Conservation (phyloP, 2,797 vertebrate genomes). For the Hybognathus amarus region DNA sequence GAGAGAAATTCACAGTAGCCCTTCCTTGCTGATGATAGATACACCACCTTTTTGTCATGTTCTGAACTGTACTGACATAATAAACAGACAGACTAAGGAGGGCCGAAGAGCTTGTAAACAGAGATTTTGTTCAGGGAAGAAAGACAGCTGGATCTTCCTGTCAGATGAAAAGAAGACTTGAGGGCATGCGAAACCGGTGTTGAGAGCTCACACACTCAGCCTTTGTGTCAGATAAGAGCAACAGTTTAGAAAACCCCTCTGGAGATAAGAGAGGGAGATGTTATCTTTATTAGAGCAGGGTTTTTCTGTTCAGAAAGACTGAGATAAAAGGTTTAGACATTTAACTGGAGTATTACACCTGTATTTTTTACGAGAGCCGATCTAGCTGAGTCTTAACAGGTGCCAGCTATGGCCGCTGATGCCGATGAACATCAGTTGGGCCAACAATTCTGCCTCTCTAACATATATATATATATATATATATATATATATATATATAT, state of each 20-base stretch:
- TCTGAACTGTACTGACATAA: not conserved
- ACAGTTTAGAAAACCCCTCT: slow-evolving; percentile 4
- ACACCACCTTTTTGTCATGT: not conserved
- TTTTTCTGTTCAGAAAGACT: slow-evolving; percentile 5
- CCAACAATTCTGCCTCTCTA: not conserved
- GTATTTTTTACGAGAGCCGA: not conserved
- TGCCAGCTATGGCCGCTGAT: not conserved
- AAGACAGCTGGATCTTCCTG: slow-evolving; percentile 4
- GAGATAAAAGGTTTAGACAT: not conserved
- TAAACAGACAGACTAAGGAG: not conserved
- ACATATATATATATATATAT: no score
- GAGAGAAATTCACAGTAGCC: not conserved
- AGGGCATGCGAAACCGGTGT: not conserved
- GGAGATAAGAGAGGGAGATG: slow-evolving; percentile 6
- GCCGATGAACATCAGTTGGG: not conserved
- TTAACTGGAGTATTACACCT: not conserved
- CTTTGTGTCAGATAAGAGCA: slow-evolving; percentile 27
- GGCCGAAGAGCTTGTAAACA: not conserved
- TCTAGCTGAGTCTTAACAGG: not conserved
- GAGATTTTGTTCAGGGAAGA: not conserved
- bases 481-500: no score
- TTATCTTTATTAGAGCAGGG: slow-evolving; percentile 19
- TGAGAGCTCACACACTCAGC: not conserved
- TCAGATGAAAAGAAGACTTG: slow-evolving; percentile 12
- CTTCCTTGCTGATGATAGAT: not conserved